Percentiles rank a stretch among this genome's conserved stretches.
These are phyloP conservation scores for Nycticryphes semicollaris DNA, from an alignment of 2,113 vertebrate species.

Conservation along the genomic window DNA sequence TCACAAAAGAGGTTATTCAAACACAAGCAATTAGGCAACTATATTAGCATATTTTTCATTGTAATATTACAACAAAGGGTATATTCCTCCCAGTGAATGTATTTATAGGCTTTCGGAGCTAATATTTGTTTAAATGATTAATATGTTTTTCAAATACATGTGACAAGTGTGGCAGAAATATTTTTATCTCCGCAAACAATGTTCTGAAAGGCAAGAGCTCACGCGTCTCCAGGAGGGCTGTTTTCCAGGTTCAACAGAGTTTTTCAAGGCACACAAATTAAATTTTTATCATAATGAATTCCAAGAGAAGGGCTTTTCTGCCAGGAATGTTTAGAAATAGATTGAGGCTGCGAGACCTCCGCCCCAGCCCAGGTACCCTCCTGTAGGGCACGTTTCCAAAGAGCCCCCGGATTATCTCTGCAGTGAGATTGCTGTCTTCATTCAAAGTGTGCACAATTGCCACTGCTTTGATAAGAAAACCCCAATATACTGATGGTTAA, in stretches of 20 bases:
- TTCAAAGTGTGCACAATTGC: not conserved
- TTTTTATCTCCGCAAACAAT: slow-evolving; percentile 61
- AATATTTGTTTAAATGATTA: slow-evolving; percentile 83
- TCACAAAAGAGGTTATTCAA: slow-evolving; percentile 75
- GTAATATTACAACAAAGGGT: slow-evolving; percentile 70
- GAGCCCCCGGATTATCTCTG: not conserved
- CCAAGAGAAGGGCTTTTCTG: not conserved
- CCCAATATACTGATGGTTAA: not conserved
- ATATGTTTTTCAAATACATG: slow-evolving; percentile 78
- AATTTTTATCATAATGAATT: not conserved
- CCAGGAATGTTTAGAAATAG: not conserved
- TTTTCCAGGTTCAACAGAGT: slow-evolving; percentile 25
- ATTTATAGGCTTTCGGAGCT: slow-evolving; percentile 73
- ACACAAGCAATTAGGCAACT: slow-evolving; percentile 74
- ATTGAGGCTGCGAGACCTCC: not conserved
- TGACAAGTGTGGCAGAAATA: slow-evolving; percentile 73
- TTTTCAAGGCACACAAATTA: not conserved
- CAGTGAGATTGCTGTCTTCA: not conserved
- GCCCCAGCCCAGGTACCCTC: not conserved
- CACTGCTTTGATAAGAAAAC: not conserved
- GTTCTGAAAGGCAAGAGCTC: slow-evolving; percentile 46
- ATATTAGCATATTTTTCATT: slow-evolving; percentile 78
- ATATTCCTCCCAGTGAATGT: slow-evolving; percentile 66
- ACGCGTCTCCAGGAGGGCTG: not conserved
- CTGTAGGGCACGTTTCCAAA: not conserved